Percentiles rank a stretch among this genome's conserved stretches.
phyloP scores from a whole-genome alignment of 1,140 invertebrate species.

The Psilanteris sp. region DNA sequence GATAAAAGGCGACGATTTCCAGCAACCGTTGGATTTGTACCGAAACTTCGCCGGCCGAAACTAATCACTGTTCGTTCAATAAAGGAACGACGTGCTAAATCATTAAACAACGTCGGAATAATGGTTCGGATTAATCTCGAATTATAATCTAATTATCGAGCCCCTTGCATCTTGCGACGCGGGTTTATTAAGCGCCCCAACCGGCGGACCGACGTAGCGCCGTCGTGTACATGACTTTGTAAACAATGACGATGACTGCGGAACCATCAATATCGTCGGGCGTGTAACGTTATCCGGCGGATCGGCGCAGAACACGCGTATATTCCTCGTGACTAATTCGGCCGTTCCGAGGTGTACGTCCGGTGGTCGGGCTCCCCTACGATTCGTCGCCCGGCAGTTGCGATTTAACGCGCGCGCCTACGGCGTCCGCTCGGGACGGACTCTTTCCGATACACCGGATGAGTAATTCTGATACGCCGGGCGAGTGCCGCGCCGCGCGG shows the following conservation, averaged over 20 bases:
- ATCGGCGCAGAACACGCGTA: conserved; percentile 56
- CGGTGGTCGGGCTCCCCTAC: conserved; percentile 25
- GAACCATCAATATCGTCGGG: conserved; percentile 38
- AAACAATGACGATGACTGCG: conserved; percentile 48
- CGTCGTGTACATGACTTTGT: conserved; percentile 34
- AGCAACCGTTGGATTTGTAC: too few relatives aligned
- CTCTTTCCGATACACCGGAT: conserved; percentile 58
- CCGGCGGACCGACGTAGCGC: neutral
- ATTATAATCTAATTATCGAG: conserved; percentile 47
- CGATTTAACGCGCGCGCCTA: conserved; percentile 63
- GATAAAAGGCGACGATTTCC: too few relatives aligned
- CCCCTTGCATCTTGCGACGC: conserved; percentile 27
- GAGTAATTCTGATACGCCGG: conserved; percentile 75
- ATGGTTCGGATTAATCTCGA: conserved; percentile 35
- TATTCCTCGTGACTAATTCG: conserved; percentile 65
- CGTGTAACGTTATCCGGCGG: conserved; percentile 59
- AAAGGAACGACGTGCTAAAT: conserved; percentile 7
- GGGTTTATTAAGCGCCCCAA: conserved; percentile 37
- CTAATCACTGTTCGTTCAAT: conserved; percentile 2
- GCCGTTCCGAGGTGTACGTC: conserved; percentile 44
- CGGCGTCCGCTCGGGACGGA: conserved; percentile 21
- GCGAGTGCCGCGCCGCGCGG: conserved; percentile 9
- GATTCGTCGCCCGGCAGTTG: neutral
- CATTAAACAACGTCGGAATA: conserved; percentile 11
- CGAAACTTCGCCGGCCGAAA: too few relatives aligned